Base-by-base conservation (phyloP, 2,797 vertebrate genomes). In the Enteromius anoplus region DNA sequence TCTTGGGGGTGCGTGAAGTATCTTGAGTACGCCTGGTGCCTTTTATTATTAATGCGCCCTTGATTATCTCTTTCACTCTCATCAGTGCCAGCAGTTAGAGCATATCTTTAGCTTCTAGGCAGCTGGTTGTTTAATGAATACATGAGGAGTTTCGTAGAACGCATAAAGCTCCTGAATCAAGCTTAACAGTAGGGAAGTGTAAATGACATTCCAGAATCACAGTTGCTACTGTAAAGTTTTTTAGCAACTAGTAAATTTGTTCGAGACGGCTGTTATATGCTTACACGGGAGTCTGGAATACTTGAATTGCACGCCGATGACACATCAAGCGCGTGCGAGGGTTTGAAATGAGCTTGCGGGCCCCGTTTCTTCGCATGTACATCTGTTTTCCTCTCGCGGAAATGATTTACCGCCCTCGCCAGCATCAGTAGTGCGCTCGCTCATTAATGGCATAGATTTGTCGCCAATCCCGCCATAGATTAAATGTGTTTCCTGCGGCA, bases 21-120 rank as follows among this genome's bases (percentile, higher is more conserved):
- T 66, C 58, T 51, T 19, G 73, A 72, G 23, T 84, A 85, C 40
- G 68, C 71, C 80, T 85, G 89, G 82, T 80, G 79, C 86, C 84
- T 88, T 91, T 91, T 85, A 92, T 91, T 90, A 92, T 93, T 92
- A 91, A 92, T 88, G 81, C 86, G 81, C 86, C 62, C 84, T 87
- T 89, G 88, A 87, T 89, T 88, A 90, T 90, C 88, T 89, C 83
- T 89, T 90, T 82, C 78, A 81, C 86, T 85, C 87, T 92, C 84
- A 80, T 89, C 71, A 9, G 77, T 7, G 83, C 83, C 85, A 86
- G 79, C 89, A 79, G 89, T 86, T 87, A 73, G 86, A 86, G 78
- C 29, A 12, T 82, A 77, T 90, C 83, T 88, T 60, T 80, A 89
- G 85, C 64, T 66, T 34, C n/a, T 14, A 34, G 84, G 86, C 86